phyloP scores from a whole-genome alignment of 2,113 vertebrate species.

The Saccopteryx bilineata region DNA sequence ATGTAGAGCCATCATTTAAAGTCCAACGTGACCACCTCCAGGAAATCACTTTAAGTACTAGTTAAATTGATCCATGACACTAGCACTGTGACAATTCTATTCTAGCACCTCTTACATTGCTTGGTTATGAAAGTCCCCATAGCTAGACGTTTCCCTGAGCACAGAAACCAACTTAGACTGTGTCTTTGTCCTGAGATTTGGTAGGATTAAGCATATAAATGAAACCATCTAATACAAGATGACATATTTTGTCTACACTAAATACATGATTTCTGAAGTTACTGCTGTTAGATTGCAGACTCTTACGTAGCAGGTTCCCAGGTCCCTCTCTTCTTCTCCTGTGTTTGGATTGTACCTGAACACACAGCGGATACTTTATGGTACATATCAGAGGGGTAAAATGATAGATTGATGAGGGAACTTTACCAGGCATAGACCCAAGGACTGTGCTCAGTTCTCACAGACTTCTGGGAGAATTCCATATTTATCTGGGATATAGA shows the following conservation, averaged over 20 bases:
- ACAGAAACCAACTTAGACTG: neutral
- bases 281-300: neutral
- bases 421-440: neutral
- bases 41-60: neutral
- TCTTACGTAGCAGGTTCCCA: neutral
- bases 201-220: constrained; percentile 33
- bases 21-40: neutral
- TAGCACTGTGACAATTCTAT: neutral
- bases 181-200: neutral
- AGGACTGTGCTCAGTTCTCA: neutral
- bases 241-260: neutral
- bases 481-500: neutral
- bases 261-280: neutral
- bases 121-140: neutral
- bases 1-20: neutral
- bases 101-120: neutral
- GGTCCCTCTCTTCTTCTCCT: neutral
- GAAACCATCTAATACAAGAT: neutral
- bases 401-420: neutral
- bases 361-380: neutral
- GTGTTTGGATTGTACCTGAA: neutral
- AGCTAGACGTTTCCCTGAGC: neutral
- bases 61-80: neutral
- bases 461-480: neutral
- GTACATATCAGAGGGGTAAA: neutral